Evolutionary conservation across 2,797 vertebrate species (phyloP), one percentile per base, ranked within the genome.

Genomic region (Limosa lapponica): DNA sequence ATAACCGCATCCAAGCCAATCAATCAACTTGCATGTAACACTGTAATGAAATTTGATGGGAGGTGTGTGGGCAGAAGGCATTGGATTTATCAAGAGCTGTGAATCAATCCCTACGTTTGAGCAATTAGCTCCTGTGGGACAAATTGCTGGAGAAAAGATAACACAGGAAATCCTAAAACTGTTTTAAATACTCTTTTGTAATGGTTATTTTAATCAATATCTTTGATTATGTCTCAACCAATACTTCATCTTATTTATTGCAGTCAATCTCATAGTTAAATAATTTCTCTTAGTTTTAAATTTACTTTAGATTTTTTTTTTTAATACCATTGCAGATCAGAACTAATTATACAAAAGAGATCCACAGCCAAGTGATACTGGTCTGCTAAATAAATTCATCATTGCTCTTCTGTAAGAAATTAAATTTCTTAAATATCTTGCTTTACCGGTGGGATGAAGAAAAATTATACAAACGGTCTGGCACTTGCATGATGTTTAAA

Each of bases 321-420:
- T 27, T 15, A 95, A 87, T 48, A 89, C 8, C 8, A n/a, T 57
- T 89, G n/a, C 18, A 82, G 44, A 79, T 95, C 49, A 79, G 28
- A 78, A 52, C 44, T 34, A n/a, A 48, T 72, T 82, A 52, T 58
- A 28, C 19, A 93, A 59, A 81, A 81, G 24, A 32, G 48, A 27
- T 51, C 23, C 54, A 69, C 48, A 93, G 16, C 62, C 95, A 51
- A 91, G 37, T 71, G 19, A 87, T 88, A 84, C 32, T 64, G 70
- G 16, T 71, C 43, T 88, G 28, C 49, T 71, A 84, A 89, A 93
- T 58, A 89, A 96, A 97, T 95, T 89, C 14, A 59, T 81, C 17
- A 32, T 72, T 87, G 18, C 10, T 93, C 54, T 72, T 65, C 44
- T 61, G 20, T 44, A 96, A 91, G 67, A 73, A 80, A 90, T 73